Conservation (phyloP, 2,797 vertebrate genomes). For the Sparidentex hasta region DNA sequence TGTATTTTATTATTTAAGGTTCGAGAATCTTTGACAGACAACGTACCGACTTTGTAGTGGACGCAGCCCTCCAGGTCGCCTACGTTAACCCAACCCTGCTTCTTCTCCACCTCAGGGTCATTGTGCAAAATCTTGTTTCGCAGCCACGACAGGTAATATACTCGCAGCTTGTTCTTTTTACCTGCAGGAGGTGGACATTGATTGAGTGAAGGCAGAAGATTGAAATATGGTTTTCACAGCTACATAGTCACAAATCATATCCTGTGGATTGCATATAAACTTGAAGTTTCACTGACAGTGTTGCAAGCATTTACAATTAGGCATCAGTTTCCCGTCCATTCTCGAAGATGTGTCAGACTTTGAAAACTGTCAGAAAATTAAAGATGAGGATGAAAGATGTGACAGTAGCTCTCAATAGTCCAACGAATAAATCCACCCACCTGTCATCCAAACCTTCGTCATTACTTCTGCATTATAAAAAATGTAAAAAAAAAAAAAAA, state of each 20-base stretch:
- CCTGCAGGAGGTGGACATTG: conserved; percentile 68
- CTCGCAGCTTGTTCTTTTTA: conserved; percentile 93
- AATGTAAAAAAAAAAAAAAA: neutral
- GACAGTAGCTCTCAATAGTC: conserved; percentile 1
- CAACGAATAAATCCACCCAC: neutral
- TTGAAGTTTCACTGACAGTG: neutral
- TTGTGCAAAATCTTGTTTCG: conserved; percentile 96
- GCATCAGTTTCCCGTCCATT: neutral
- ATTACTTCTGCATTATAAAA: neutral
- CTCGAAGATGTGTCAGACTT: neutral
- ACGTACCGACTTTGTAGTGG: conserved; percentile 93
- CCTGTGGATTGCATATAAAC: neutral
- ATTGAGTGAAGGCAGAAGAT: neutral
- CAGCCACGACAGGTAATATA: conserved; percentile 95
- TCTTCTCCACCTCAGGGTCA: conserved; percentile 95
- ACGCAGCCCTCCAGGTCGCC: conserved; percentile 95
- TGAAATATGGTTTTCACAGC: neutral
- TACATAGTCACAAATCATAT: neutral
- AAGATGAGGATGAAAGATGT: neutral
- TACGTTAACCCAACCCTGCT: conserved; percentile 95
- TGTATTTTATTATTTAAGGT: neutral
- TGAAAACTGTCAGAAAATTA: neutral
- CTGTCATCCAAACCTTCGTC: neutral
- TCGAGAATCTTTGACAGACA: neutral
- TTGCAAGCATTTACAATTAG: neutral